These are phyloP conservation scores for Microcaecilia unicolor DNA, from an alignment of 2,797 vertebrate species.

Conservation along the genomic window DNA sequence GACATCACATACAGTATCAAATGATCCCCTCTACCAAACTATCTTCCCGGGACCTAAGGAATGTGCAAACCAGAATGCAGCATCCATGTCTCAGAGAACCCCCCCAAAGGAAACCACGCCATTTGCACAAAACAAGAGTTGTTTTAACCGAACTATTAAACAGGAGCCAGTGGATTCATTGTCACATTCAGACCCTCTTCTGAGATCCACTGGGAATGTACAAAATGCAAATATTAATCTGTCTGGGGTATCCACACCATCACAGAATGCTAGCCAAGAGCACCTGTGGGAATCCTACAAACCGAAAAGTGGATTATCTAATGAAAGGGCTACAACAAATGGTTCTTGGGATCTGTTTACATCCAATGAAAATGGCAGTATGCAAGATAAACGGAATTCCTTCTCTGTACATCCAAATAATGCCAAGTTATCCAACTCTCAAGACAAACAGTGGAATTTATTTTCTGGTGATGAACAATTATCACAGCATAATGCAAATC, in stretches of 20 bases:
- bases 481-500: conserved; percentile 9
- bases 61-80: conserved; percentile 27
- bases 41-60: conserved; percentile 51
- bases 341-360: conserved; percentile 53
- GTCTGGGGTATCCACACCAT: conserved; percentile 19
- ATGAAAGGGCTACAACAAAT: conserved; percentile 50
- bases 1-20: neutral
- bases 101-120: conserved; percentile 30
- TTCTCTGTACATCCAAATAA: conserved; percentile 31
- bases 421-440: conserved; percentile 26
- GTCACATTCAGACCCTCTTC: conserved; percentile 38
- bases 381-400: conserved; percentile 42
- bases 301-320: conserved; percentile 52
- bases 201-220: conserved; percentile 7
- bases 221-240: neutral
- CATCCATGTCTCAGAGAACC: conserved; percentile 13
- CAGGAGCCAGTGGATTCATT: conserved; percentile 79
- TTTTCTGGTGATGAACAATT: conserved; percentile 43
- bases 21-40: conserved; percentile 56
- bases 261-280: conserved; percentile 10
- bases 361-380: conserved; percentile 18
- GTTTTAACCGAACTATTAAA: conserved; percentile 67
- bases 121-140: conserved; percentile 49
- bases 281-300: conserved; percentile 70
- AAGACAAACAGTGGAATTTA: conserved; percentile 64